phyloP scores from a whole-genome alignment of 1,140 invertebrate genomes.

The Papilio polytes region DNA sequence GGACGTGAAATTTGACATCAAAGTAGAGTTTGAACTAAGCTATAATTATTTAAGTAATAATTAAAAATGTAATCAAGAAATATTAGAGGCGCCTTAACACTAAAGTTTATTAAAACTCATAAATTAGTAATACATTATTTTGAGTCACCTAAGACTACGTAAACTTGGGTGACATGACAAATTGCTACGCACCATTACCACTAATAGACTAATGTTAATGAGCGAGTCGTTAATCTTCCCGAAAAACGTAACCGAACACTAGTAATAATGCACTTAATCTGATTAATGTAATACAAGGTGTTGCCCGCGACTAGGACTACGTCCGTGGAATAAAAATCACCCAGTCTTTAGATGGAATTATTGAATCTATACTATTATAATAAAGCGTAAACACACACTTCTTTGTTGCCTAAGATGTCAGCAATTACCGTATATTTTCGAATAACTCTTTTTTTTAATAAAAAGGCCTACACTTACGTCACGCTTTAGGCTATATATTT shows the following conservation, averaged over 20 bases:
- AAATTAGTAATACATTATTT: not conserved
- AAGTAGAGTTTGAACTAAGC: too few species aligned
- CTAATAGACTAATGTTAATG: slow-evolving; percentile 14
- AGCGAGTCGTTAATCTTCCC: slow-evolving; percentile 14
- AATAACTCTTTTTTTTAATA: too few species aligned
- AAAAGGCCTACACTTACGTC: too few species aligned
- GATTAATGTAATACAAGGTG: not conserved
- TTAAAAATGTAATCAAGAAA: not conserved
- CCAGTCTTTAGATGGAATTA: not conserved
- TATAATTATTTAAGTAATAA: too few species aligned
- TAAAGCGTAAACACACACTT: too few species aligned
- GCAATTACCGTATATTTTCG: too few species aligned
- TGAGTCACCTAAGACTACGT: not conserved
- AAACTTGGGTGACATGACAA: slow-evolving; percentile 10
- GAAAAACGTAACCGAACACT: slow-evolving; percentile 7
- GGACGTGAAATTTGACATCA: too few species aligned
- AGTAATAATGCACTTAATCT: slow-evolving; percentile 6
- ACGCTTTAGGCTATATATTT: too few species aligned
- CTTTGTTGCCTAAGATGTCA: too few species aligned
- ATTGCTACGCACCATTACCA: not conserved
- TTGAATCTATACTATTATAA: too few species aligned
- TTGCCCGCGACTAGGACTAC: not conserved
- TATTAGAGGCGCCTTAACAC: not conserved
- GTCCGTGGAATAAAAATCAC: not conserved
- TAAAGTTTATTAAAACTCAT: not conserved